Base-by-base conservation (phyloP, 2,797 vertebrate genomes). In the Tangara arthus region DNA sequence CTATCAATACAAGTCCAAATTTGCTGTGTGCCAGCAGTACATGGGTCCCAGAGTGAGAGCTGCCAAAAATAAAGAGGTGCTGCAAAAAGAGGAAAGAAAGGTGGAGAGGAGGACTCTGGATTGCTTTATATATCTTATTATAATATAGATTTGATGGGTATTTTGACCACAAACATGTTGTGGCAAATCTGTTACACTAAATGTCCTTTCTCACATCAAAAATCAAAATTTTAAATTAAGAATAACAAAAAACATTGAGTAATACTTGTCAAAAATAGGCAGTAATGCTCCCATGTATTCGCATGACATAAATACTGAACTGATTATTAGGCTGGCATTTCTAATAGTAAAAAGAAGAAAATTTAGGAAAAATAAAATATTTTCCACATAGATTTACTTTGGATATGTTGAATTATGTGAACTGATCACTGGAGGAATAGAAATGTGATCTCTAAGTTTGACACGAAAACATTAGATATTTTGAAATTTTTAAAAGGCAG, bases 41-140 rank as follows among this genome's bases (percentile, higher is more conserved):
- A 15, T 0, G 0, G 4, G 19, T 41, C 23, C 34, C 73, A 78
- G 46, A 79, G n/a, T 7, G 22, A 49, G 37, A 16, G 9, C 52
- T 47, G 22, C 14, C 41, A 86, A 77, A 73, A 44, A 4, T 20
- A 22, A 68, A 63, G 9, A 56, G 8, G 2, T 32, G 9, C 5
- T 65, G 24, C 17, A 69, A 79, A 89, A 82, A n/a, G 3, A 7
- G 21, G 19, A n/a, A 60, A 28, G 41, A 37, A 61, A 5, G 2
- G 4, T 44, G 8, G 28, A 65, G 7, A 4, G 19, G 1, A 64
- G 10, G 15, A 50, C 8, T 53, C 19, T 15, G 21, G 8, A 23
- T 17, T 56, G 8, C 5, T 11, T 56, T 34, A 20, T 18, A 12
- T 27, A 7, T 37, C 19, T 34, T 64, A 18, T 15, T 24, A 11